These are phyloP conservation scores for Acridotheres tristis DNA, from an alignment of 2,797 vertebrate genomes.

Conservation along the genomic window DNA sequence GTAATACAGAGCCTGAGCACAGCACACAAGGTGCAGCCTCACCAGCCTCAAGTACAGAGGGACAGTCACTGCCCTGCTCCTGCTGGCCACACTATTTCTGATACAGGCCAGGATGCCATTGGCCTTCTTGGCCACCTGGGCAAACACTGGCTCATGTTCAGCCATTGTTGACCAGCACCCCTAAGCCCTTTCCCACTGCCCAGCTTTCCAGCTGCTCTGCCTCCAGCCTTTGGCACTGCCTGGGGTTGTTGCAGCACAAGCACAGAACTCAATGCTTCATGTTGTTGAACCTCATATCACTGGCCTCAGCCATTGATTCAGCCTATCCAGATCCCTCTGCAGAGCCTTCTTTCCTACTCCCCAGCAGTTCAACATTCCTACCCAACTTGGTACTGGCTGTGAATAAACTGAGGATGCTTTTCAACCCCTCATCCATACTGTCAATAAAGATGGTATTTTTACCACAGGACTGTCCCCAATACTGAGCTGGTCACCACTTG, in stretches of 20 bases:
- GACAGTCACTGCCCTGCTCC: fast-evolving
- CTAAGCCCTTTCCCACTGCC: neutral
- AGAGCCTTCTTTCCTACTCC: neutral
- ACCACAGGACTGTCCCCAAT: neutral
- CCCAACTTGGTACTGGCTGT: fast-evolving
- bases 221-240: neutral
- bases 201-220: neutral
- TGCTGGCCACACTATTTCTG: neutral
- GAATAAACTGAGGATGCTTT: neutral
- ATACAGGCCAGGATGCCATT: neutral
- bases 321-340: neutral
- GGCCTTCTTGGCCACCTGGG: neutral
- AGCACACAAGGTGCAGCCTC: fast-evolving
- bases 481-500: too few relatives aligned
- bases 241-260: neutral
- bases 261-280: neutral
- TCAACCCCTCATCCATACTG: neutral
- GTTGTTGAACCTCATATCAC: neutral
- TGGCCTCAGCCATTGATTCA: neutral
- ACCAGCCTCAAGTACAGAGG: neutral
- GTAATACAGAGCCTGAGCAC: neutral
- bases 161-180: fast-evolving
- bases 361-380: neutral
- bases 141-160: fast-evolving
- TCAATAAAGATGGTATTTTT: neutral